These are phyloP conservation scores for Heteromormyrus szaboi DNA, from an alignment of 2,797 vertebrate genomes.

Conservation along the genomic window DNA sequence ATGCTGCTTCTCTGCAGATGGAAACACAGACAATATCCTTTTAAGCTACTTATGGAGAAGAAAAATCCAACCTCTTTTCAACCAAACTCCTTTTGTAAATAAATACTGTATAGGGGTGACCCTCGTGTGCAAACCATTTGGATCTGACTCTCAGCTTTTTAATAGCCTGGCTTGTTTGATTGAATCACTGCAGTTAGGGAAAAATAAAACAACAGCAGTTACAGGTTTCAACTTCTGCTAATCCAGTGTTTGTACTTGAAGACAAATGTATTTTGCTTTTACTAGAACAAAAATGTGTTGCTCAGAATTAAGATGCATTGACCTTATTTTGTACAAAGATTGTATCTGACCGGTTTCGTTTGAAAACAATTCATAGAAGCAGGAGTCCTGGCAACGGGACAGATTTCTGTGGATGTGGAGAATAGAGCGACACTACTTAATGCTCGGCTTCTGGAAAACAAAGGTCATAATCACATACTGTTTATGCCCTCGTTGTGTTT, in stretches of 20 bases:
- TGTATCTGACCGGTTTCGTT: conserved; percentile 65
- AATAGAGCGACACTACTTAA: conserved; percentile 39
- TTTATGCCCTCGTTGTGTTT: conserved; percentile 92
- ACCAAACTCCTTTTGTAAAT: conserved; percentile 12
- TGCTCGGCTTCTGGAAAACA: conserved; percentile 62
- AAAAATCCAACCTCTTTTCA: conserved; percentile 6
- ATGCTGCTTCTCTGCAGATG: not conserved
- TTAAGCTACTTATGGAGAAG: conserved; percentile 2
- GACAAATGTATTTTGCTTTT: conserved; percentile 24
- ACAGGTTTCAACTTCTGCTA: conserved; percentile 67
- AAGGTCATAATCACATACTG: conserved; percentile 64
- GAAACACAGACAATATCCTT: not conserved
- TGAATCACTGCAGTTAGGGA: conserved; percentile 42
- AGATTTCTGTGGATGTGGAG: conserved; percentile 42
- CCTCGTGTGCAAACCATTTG: not conserved
- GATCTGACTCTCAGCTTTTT: conserved; percentile 61
- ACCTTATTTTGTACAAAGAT: conserved; percentile 97
- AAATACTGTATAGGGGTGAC: not conserved
- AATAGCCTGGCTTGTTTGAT: conserved; percentile 68
- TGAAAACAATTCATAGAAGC: conserved; percentile 44
- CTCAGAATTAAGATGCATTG: conserved; percentile 85
- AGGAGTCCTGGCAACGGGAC: conserved; percentile 38
- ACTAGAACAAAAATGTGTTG: conserved; percentile 64
- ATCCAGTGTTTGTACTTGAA: conserved; percentile 59
- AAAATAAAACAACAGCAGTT: conserved; percentile 47